Evolutionary conservation across 2,797 vertebrate genomes (phyloP).

Genomic region (Enteromius paludinosus): DNA sequence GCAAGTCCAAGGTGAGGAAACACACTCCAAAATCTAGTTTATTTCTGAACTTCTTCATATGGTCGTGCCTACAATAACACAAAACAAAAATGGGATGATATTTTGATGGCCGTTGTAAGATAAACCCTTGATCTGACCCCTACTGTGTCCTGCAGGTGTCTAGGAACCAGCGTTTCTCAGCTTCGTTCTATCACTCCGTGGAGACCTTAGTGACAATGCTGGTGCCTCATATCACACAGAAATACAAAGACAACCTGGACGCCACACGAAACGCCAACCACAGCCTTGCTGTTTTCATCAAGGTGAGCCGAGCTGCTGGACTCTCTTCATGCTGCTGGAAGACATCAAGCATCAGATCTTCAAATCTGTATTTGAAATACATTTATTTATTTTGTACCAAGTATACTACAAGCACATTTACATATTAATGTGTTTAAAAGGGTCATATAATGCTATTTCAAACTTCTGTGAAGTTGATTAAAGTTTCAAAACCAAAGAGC

Average conservation of each 20-base stretch:
- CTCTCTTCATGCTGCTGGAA: not conserved
- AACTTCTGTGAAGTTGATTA: too few relatives aligned
- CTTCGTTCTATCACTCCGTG: conserved; percentile 92
- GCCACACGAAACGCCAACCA: conserved; percentile 96
- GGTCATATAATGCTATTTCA: too few relatives aligned
- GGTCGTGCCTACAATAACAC: not conserved
- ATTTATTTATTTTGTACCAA: not conserved
- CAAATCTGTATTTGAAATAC: not conserved
- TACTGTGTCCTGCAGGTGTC: conserved; percentile 78
- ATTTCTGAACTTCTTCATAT: not conserved
- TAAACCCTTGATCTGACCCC: not conserved
- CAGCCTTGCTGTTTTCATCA: conserved; percentile 95
- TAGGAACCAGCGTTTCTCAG: conserved; percentile 95
- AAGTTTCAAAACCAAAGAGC: too few relatives aligned
- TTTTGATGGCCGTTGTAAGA: not conserved
- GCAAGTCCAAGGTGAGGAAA: conserved; percentile 90
- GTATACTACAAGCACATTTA: not conserved
- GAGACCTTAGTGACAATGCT: conserved; percentile 97
- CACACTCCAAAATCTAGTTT: not conserved
- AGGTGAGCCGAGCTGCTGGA: conserved; percentile 75
- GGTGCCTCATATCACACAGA: conserved; percentile 97
- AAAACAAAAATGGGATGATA: not conserved
- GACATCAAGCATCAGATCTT: not conserved
- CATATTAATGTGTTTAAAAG: not conserved
- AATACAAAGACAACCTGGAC: conserved; percentile 95